Base-by-base conservation (phyloP, 2,888 invertebrate species). In the Euphydryas editha region DNA sequence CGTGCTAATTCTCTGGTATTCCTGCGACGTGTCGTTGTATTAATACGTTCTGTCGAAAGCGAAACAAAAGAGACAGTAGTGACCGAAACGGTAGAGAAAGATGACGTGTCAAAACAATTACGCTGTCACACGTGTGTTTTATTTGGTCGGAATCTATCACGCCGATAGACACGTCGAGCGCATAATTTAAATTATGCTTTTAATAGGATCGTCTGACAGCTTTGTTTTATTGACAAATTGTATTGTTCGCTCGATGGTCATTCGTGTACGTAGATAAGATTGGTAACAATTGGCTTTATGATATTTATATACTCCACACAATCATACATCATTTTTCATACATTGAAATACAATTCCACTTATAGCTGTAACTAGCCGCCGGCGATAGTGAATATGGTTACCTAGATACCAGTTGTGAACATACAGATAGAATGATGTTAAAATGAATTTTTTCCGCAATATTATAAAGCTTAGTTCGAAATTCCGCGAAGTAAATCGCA, bases 1-100 rank as follows among this genome's bases (percentile, higher is more conserved):
- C 54, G 57, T 67, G 75, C 78, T 80, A 81, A 77, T 75, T 78
- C 76, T 75, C 81, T 84, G 83, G 82, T 83, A 83, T 82, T 83
- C 80, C 81, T 82, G 79, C 73, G 79, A 78, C 76, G 75, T 82
- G 81, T 39, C 39, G 39, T 11, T 82, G 17, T 51, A 51, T 51
- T 51, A n/a, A 51, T 51, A 51, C 1, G 51, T 51, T 51, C 30
- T 51, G 24, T 15, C 24, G 24, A 3, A 30, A 51, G 8, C 24
- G 24, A 3, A 30, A 51, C 51, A 51, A 51, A 51, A 51, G 51
- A 51, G 51, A 51, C 51, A 51, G n/a, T 51, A 54, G 39, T 47
- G 59, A 62, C 65, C 68, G 59, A 62, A 61, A 55, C 58, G 54
- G 42, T 56, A 49, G 24, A 62, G 66, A 69, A 51, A 57, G 37